Base-by-base conservation (phyloP, 2,888 invertebrate genomes). In the Trichogramma dendrolimi region DNA sequence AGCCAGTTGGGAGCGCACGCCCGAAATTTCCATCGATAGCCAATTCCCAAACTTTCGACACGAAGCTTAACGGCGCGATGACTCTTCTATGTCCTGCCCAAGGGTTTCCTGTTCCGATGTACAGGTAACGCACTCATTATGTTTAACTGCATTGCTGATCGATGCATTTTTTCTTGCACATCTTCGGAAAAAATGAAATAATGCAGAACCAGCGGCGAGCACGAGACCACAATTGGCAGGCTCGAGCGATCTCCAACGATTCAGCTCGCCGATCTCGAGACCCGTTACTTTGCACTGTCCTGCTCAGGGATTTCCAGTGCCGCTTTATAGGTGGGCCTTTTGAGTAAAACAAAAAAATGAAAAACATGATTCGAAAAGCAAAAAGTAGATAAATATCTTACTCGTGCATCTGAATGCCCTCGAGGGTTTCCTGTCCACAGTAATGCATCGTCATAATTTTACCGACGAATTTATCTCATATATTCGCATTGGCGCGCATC, bases 11-110 rank as follows among this genome's bases (percentile, higher is more conserved):
- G 65, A 84, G 83, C 72, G 83, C 85, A 48, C 81, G 83, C 61
- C 86, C 86, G 57, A 86, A 85, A 80, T 85, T 87, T 71, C 83
- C 85, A 66, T 82, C 86, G 70, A 80, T 82, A 67, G 81, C 77
- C 60, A 78, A 81, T 63, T 79, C 73, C 46, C 80, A 80, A 68
- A 72, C 76, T 39, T 80, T 80, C 71, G 75, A 75, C 72, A 74
- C 78, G 65, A 67, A 67, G 62, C 73, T 77, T 64, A 71, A 73
- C 71, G 78, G 77, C 64, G 77, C 79, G 68, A 75, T 81, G 73
- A 81, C 81, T 60, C 69, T 83, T 63, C 75, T 82, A 67, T 83
- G 83, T 73, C 83, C 83, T 63, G 83, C 82, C 52, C 83, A 83
- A 77, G 82, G 81, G 70, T 83, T 80, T 70, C 83, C 83, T 63